Base-by-base conservation (phyloP, 2,113 vertebrate genomes). In the Calyptomena viridis region DNA sequence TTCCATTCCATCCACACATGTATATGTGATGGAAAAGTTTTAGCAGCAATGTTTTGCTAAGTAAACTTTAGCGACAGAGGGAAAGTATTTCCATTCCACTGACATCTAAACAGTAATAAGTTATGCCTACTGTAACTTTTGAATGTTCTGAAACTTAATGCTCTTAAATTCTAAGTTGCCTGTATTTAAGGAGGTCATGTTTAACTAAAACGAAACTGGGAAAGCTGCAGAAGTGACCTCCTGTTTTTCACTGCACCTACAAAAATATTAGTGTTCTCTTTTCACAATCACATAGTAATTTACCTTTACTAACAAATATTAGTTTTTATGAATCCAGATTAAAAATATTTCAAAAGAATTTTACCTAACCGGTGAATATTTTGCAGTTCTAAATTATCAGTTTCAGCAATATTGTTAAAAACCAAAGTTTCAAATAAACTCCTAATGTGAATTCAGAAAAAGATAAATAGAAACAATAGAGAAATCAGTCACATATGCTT, bases 61-160 rank as follows among this genome's bases (percentile, higher is more conserved):
- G 52, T 71, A 96, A 94, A 90, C 68, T 88, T 50, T 14, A 50
- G 27, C 68, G 96, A 63, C 68, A 89, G 60, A 85, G 79, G 47
- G 42, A 84, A 88, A 88, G 25, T 64, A 52, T 83, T 95, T 69
- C n/a, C 17, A 50, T 72, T 93, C 28, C 49, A 76, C 12, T 69
- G 74, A 35, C 4, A 4, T 39, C 74, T 93, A 50, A 94, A 79
- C 20, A 64, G 27, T 16, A 84, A 2, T 39, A 73, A 80, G 18
- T 66, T 60, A 76, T 87, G 78, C 33, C 62, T n/a, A n/a, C n/a
- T n/a, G n/a, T n/a, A n/a, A n/a, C n/a, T n/a, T 59, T 35, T 44
- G 14, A 92, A 80, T 59, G 6, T 63, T 84, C 56, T 89, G 44
- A 89, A 92, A 49, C 55, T 84, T 84, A 50, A 15, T 37, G 12